Percentiles rank a stretch among this genome's conserved stretches.
These are phyloP conservation scores for Solea solea DNA, from an alignment of 2,113 vertebrate genomes.

Conservation along the genomic window DNA sequence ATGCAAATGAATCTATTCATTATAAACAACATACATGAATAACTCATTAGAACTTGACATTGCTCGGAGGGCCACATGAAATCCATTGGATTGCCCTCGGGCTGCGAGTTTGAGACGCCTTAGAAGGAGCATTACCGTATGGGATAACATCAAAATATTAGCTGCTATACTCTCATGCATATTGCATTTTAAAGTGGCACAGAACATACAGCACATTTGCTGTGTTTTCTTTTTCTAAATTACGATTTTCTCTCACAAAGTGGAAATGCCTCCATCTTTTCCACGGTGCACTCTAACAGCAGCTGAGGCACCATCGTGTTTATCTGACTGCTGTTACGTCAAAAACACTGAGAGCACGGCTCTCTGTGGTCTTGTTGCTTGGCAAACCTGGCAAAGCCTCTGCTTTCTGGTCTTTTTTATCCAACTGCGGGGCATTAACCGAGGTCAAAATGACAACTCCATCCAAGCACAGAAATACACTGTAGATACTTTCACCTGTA, in stretches of 20 bases:
- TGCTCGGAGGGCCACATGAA: too few relatives aligned
- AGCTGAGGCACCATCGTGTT: constrained; percentile 37
- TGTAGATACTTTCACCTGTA: not conserved
- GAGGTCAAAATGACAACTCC: constrained; percentile 25
- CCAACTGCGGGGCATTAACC: constrained; percentile 32
- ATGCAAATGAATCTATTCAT: too few relatives aligned
- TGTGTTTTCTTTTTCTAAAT: too few relatives aligned
- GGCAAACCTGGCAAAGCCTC: constrained; percentile 21
- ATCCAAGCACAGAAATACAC: constrained; percentile 20
- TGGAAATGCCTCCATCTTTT: constrained; percentile 30
- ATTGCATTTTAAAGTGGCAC: too few relatives aligned
- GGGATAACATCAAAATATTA: too few relatives aligned
- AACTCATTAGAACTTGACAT: too few relatives aligned
- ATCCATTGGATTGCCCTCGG: too few relatives aligned
- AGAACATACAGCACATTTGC: too few relatives aligned
- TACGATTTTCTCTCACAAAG: not conserved
- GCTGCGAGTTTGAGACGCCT: too few relatives aligned
- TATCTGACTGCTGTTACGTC: constrained; percentile 38
- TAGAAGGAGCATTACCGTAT: too few relatives aligned
- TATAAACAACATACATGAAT: too few relatives aligned
- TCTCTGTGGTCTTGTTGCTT: constrained; percentile 37
- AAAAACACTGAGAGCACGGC: constrained; percentile 21
- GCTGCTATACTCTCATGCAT: too few relatives aligned
- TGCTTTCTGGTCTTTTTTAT: constrained; percentile 28
- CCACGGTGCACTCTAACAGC: constrained; percentile 15